Conservation (phyloP, 2,113 vertebrate species). For the Bufo gargarizans region DNA sequence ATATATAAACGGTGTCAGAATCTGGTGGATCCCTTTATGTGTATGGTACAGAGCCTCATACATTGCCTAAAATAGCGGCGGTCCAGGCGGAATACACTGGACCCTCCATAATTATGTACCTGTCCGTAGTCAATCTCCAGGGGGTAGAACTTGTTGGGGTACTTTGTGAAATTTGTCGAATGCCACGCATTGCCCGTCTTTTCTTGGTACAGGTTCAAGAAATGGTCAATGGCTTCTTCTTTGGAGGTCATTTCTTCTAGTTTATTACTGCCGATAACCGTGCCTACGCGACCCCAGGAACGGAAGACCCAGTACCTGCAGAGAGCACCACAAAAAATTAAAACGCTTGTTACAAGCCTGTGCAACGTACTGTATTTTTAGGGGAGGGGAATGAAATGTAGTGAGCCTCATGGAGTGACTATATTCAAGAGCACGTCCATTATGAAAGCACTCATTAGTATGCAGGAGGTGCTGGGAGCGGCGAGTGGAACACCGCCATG, state of each 20-base stretch:
- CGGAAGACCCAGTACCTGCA: slow-evolving; percentile 96
- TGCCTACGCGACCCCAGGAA: slow-evolving; percentile 97
- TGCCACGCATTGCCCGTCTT: slow-evolving; percentile 95
- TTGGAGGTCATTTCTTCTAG: slow-evolving; percentile 91
- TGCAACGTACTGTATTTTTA: no score
- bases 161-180: slow-evolving; percentile 89
- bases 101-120: slow-evolving; percentile 70
- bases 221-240: slow-evolving; percentile 91
- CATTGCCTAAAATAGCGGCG: no score
- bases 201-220: slow-evolving; percentile 90
- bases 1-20: no score
- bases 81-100: no score
- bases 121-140: slow-evolving; percentile 98
- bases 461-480: no score
- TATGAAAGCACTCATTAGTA: no score
- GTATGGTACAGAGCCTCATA: no score
- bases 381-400: no score
- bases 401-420: no score
- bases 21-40: no score
- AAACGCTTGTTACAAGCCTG: neutral
- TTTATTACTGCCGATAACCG: slow-evolving; percentile 94
- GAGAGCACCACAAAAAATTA: neutral
- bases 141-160: slow-evolving; percentile 96
- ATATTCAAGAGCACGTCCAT: no score
- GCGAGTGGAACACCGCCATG: no score